These are phyloP conservation scores for Chamaedrilus cognettii DNA, from an alignment of 2,888 invertebrate genomes.

Conservation along the genomic window DNA sequence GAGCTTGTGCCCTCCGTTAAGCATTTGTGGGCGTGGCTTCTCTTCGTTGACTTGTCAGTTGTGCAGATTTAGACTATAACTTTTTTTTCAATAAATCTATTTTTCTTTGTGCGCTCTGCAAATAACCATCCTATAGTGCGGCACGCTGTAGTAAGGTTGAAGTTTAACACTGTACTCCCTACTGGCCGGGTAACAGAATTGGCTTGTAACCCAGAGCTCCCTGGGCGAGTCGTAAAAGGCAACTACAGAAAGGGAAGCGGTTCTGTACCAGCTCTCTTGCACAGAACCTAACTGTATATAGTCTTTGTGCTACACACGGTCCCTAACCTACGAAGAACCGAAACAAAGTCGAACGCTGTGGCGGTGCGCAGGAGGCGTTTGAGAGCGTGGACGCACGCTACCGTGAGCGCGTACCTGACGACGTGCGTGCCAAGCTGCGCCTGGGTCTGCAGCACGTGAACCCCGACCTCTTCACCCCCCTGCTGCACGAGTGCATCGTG, in stretches of 20 bases:
- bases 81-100: background rate
- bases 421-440: slow-evolving; percentile 14
- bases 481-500: slow-evolving; percentile 34
- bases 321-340: too few relatives aligned
- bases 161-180: too few relatives aligned
- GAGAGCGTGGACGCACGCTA: slow-evolving; percentile 26
- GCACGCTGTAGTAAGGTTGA: too few relatives aligned
- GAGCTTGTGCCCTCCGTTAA: background rate
- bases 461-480: slow-evolving; percentile 22
- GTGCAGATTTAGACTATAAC: background rate
- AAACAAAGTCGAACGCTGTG: too few relatives aligned
- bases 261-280: too few relatives aligned
- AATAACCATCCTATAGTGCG: too few relatives aligned
- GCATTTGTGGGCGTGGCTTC: background rate
- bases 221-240: too few relatives aligned
- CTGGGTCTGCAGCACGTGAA: slow-evolving; percentile 22
- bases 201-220: too few relatives aligned
- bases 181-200: too few relatives aligned
- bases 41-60: slow-evolving; percentile 21
- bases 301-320: too few relatives aligned
- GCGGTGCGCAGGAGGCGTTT: slow-evolving; percentile 34
- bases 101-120: background rate
- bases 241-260: too few relatives aligned
- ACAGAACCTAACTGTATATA: too few relatives aligned
- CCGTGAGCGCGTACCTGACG: slow-evolving; percentile 19